Base-by-base conservation (phyloP, 2,888 invertebrate genomes). In the Oxystoma pomonae region DNA sequence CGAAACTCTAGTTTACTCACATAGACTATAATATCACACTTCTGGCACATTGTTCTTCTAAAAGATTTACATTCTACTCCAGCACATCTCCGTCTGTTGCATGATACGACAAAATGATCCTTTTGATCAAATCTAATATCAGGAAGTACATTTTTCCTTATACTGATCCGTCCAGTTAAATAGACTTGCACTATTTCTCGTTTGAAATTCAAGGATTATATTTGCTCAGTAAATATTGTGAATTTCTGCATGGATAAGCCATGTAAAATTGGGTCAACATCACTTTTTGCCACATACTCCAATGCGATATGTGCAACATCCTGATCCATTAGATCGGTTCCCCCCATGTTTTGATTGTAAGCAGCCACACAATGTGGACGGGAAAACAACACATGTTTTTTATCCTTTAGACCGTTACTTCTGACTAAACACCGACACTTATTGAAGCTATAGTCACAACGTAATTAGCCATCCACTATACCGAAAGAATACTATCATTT, bases 261-360 rank as follows among this genome's bases (percentile, higher is more conserved):
- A 35, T 35, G 35, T 35, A 35, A 35, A 35, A 7, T 7, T 35
- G 12, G 3, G 3, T 12, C 35, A 35, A 35, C 12, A 35, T 12
- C 35, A 35, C 35, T 35, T 35, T 12, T 35, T 35, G 12, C 35
- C 12, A 7, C 35, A 7, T 12, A 35, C 35, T 7, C 35, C 35
- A 35, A 35, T 12, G 3, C 35, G 35, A 35, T 35, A 35, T 7
- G 3, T 7, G 35, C 3, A 35, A 35, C 12, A 35, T 12, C 3
- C 35, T 35, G 5, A 35, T 35, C 35, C 35, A 35, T 35, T 3
- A 35, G 35, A 35, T 71, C 70, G 0, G 65, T 71, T 12, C 70
- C 68, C 20, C 69, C 72, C 70, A 73, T 73, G 56, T 63, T 63
- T 18, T 62, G 55, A 61, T 73, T 73, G 58, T 73, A 73, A 59